Evolutionary conservation across 2,888 invertebrate genomes (phyloP).

Genomic region (Suillia variegata): DNA sequence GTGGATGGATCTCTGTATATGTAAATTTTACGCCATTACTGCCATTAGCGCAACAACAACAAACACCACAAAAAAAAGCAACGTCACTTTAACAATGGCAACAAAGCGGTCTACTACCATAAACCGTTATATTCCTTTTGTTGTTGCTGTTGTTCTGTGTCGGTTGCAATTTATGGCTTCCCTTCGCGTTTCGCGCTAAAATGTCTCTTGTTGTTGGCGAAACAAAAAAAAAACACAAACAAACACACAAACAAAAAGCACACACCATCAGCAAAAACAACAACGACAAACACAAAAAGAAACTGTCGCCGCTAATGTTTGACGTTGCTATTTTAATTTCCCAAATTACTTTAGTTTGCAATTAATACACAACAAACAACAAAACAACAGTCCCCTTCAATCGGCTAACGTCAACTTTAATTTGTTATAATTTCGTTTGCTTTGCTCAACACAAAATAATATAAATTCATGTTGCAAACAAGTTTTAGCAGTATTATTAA

Average conservation of each 20-base stretch:
- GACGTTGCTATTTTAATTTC: conserved; percentile 24
- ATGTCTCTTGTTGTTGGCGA: not conserved
- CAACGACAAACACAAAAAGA: not conserved
- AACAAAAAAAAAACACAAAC: conserved; percentile 1
- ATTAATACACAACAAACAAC: conserved; percentile 14
- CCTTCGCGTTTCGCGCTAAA: not conserved
- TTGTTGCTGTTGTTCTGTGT: conserved; percentile 20
- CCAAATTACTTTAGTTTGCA: conserved; percentile 30
- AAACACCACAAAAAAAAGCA: not conserved
- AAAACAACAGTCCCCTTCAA: too few relatives aligned
- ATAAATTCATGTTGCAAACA: too few relatives aligned
- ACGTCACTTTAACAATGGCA: not conserved
- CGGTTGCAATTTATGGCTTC: conserved; percentile 16
- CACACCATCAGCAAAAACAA: not conserved
- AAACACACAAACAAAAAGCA: too few relatives aligned
- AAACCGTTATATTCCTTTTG: conserved; percentile 20
- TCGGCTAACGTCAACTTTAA: too few relatives aligned
- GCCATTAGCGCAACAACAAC: not conserved
- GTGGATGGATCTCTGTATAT: conserved; percentile 2
- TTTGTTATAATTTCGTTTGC: too few relatives aligned
- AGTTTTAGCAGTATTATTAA: too few relatives aligned
- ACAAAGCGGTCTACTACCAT: not conserved
- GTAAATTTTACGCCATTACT: conserved; percentile 18
- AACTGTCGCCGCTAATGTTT: not conserved
- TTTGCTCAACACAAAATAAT: too few relatives aligned